Base-by-base conservation (phyloP, 2,888 invertebrate species). In the Eupeodes latifasciatus region DNA sequence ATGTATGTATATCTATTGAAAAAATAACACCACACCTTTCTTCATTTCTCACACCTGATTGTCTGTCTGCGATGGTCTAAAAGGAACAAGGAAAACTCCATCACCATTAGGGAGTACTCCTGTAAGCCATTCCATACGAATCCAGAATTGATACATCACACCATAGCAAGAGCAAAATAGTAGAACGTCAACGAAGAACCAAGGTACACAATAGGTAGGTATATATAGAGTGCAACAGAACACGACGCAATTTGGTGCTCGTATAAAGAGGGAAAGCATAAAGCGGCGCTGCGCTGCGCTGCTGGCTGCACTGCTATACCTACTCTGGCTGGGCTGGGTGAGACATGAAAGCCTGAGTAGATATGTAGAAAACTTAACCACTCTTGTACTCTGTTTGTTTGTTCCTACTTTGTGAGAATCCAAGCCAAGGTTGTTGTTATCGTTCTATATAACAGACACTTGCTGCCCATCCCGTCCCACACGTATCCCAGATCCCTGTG, bases 371-470 rank as follows among this genome's bases (percentile, higher is more conserved):
- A 6, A 1, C 7, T 2, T 6, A 34, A 55, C 61, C 61, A 27
- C 27, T 27, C 27, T 27, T 27, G 27, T 27, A 2, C 80, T 80
- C 51, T 77, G 77, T 83, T 72, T 72, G 72, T 72, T 72, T 75
- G 71, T 84, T 81, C 88, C 88, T 88, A 88, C 78, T 88, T 88
- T 84, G 81, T 84, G 84, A 27, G 27, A 88, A 88, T 84, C 84
- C 88, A 55, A 88, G 88, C 88, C 88, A 88, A 88, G 88, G 88
- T 88, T 88, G 84, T 88, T 88, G 88, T 88, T 81, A 84, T 84
- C 88, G 88, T 88, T 88, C 88, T 88, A 88, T 84, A 88, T 88
- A 88, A 81, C 47, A 78, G 69, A 83, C 81, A 80, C 81, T 83
- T 74, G 81, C 74, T 64, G 44, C 34, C 74, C 74, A 34, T 78